phyloP scores from a whole-genome alignment of 2,113 vertebrate genomes.

The Malurus melanocephalus region DNA sequence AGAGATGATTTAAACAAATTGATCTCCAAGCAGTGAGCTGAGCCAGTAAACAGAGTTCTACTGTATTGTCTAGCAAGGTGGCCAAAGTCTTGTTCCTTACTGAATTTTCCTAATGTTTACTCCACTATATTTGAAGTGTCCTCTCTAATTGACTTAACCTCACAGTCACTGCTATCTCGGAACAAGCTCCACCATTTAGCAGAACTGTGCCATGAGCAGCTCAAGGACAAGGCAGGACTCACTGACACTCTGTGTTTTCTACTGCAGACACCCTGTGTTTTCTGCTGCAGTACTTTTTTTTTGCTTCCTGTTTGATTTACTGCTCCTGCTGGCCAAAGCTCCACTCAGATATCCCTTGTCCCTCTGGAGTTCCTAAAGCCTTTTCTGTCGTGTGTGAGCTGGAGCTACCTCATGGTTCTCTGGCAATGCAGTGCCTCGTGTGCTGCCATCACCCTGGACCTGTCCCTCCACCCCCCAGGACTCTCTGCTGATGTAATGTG shows the following conservation, averaged over 20 bases:
- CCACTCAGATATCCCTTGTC: not conserved
- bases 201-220: not conserved
- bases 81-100: not conserved
- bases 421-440: not conserved
- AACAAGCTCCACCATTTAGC: not conserved
- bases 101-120: not conserved
- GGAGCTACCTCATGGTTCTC: not conserved
- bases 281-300: too few relatives aligned
- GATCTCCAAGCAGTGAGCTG: not conserved
- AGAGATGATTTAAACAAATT: not conserved
- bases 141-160: not conserved
- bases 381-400: not conserved
- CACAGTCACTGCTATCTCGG: not conserved
- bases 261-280: too few relatives aligned
- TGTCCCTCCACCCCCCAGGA: not conserved
- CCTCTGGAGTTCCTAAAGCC: not conserved
- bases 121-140: not conserved
- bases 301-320: not conserved
- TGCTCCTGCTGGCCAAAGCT: not conserved
- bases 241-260: rapidly evolving
- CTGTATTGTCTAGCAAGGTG: not conserved
- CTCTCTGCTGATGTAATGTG: not conserved
- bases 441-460: not conserved
- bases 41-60: not conserved
- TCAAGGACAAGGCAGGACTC: not conserved